Conservation (phyloP, 2,797 vertebrate species). For the Epinephelus coioides region DNA sequence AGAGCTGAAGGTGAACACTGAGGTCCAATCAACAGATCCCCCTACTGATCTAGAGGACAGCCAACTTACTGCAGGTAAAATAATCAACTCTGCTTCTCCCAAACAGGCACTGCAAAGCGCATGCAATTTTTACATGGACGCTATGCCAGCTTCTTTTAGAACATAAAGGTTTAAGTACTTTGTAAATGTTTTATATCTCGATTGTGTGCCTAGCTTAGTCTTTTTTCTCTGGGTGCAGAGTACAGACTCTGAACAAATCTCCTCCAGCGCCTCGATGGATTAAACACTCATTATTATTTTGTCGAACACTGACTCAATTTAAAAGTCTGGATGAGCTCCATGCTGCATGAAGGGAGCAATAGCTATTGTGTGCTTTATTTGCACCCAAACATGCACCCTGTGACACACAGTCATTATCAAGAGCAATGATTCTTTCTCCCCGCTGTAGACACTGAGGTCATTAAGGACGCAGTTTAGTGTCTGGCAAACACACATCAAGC, state of each 20-base stretch:
- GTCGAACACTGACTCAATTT: not conserved
- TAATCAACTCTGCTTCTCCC: not conserved
- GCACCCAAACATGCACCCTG: not conserved
- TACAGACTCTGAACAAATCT: not conserved
- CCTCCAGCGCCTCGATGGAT: not conserved
- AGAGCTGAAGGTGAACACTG: conserved; percentile 85
- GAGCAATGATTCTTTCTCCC: conserved; percentile 3
- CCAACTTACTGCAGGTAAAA: conserved; percentile 82
- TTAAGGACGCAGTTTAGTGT: conserved; percentile 38
- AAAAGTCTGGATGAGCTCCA: conserved; percentile 2
- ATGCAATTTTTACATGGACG: too few species aligned
- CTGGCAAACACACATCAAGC: conserved; percentile 37
- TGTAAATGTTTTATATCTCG: too few species aligned
- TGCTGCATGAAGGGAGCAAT: not conserved
- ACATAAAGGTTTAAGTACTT: too few species aligned
- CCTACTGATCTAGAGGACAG: conserved; percentile 56
- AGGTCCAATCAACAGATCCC: conserved; percentile 59
- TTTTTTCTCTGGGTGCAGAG: too few species aligned
- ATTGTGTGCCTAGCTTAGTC: too few species aligned
- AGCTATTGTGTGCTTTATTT: conserved; percentile 11
- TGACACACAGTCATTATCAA: conserved; percentile 26
- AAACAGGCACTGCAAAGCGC: not conserved
- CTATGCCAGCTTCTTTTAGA: too few species aligned
- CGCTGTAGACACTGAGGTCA: conserved; percentile 19
- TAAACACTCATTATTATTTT: not conserved